Base-by-base conservation (phyloP, 1,140 invertebrate genomes). In the Musca vetustissima region DNA sequence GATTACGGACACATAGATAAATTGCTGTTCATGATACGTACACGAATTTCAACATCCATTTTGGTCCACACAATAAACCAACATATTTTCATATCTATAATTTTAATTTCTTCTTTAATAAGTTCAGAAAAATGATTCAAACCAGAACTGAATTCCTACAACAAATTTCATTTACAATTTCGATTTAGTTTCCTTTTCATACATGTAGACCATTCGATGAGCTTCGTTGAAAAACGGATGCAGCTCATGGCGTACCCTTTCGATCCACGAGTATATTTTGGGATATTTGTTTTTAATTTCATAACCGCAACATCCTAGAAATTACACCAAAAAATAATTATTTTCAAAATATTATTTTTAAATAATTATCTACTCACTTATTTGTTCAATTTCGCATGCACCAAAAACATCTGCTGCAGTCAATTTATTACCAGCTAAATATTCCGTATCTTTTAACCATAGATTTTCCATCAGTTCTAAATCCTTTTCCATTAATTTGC, bases 311-410 rank as follows among this genome's bases (percentile, higher is more conserved):
- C 89, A 83, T 75, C 84, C 88, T 89, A 66, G 17, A 75, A 74
- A 52, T 2, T 17, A 25, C 19, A 19, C n/a, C n/a, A n/a, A 2
- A 28, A 28, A 28, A 11, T 4, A 70, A 1, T 48, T 4, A 8
- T 22, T 47, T 47, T 17, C 24, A 70, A 71, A 70, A 50, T 24
- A 21, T 28, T 28, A 28, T 28, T 28, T 3, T 4, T 28, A 21
- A 8, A 64, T 52, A 19, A 52, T 21, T 52, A 55, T 24, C 6
- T 3, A 43, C 78, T 86, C 82, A 93, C 91, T 85, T 24, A 92
- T 87, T 84, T 95, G 93, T 81, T 94, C 92, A 21, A 95, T 83
- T 85, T 95, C 93, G 76, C 90, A 92, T 7, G 88, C 87, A 2
- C 87, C 92, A 52, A 94, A 83, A 43, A 96, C 77, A 85, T 96